Evolutionary conservation across 2,797 vertebrate genomes (phyloP), one percentile per base, ranked within the genome.

Genomic region (Agapornis canus): DNA sequence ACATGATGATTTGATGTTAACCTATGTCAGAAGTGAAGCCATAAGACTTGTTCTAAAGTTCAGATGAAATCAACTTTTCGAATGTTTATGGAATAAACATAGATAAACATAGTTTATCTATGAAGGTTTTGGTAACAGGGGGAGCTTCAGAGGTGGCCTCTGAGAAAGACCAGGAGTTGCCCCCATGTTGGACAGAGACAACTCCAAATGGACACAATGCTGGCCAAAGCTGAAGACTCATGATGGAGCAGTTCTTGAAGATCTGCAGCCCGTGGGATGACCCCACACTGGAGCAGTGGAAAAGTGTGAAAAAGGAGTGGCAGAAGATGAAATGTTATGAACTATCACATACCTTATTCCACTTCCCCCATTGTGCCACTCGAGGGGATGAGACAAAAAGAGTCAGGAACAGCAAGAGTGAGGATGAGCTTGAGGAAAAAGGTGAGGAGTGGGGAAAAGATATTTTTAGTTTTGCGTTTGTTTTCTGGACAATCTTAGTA

Each of bases 281-380:
- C 2, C 2, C 14, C 7, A 42, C 10, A 6, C 5, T 29, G 10
- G n/a, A 76, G 8, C 6, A 64, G 13, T 25, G 13, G 39, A 72
- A 61, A 82, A 79, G 26, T 17, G 3, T 48, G 42, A 85, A 31
- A 17, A 66, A 79, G 16, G 5, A 89, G 15, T 3, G 9, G 12
- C 22, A 82, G 63, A 54, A 61, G 21, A 32, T 25, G 3, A 81
- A 54, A 4, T 63, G 35, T 21, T 59, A 45, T 5, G 21, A 60
- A 73, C 13, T 35, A 76, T 35, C 16, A 25, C 6, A 56, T 3
- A 0, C 10, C 3, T 9, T 0, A 0, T 52, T 66, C 21, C 22
- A 12, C 9, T 35, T 42, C 27, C 9, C 7, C 5, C 4, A 5
- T 19, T n/a, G 4, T 27, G 8, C 22, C 40, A 18, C 11, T 80